Evolutionary conservation across 2,113 vertebrate genomes (phyloP), one percentile per base, ranked within the genome.

Genomic region (Phrynocephalus versicolor): DNA sequence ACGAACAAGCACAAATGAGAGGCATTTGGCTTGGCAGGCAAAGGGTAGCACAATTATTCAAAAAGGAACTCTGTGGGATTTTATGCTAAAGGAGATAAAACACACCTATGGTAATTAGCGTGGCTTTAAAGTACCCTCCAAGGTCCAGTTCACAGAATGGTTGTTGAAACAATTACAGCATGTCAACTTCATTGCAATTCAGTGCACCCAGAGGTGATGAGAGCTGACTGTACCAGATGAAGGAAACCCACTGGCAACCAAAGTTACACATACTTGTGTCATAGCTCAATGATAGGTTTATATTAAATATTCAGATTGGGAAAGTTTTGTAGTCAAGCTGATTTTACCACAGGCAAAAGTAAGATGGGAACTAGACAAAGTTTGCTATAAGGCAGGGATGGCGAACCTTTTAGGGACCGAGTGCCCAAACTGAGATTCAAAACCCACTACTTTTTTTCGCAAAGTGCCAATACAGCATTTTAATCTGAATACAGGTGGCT

Each of bases 101-200:
- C 21, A 39, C 1, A 80, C 4, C 0, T 7, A 67, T 18, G 12
- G 4, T 45, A 51, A 35, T 23, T 18, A 19, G 33, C 18, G 10
- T 30, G 72, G 70, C 69, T 83, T 85, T 60, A 79, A 25, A 55
- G 64, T 65, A 15, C 62, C 87, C 73, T 81, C 25, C 74, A 39
- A 62, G 27, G 70, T 41, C 25, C 35, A 60, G 3, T 25, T 84
- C 58, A 27, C 41, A 74, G 12, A 72, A 58, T 67, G 25, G 27
- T 73, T 72, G n/a, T 75, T 84, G 75, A 79, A 72, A 62, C 13
- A 70, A 58, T 25, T 83, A 9, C 60, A 62, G 33, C 81, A 60
- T 23, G 8, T 57, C 3, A 27, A 30, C 14, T 19, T 80, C 69
- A 23, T 60, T 60, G 58, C 3, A 60, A 3, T 15, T 60, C 5